phyloP scores from a whole-genome alignment of 64 coral and sea anemone genomes.

The Cladopsammia gracilis region DNA sequence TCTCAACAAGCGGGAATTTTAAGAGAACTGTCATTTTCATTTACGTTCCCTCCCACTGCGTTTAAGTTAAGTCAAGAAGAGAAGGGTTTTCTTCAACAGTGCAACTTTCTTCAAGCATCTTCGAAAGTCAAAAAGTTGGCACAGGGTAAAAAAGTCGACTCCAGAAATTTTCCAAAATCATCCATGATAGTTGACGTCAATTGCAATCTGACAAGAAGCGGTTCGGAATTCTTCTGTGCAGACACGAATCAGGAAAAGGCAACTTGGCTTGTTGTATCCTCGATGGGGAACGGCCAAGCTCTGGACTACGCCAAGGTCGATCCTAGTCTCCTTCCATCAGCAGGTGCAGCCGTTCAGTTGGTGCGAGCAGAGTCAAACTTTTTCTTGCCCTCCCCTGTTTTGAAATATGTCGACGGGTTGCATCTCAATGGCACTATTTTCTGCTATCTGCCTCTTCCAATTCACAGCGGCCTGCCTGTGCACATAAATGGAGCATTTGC shows the following conservation, averaged over 20 bases:
- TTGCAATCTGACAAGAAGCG: not conserved
- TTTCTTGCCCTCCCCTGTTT: not conserved
- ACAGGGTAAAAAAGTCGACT: not conserved
- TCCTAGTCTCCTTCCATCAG: slow-evolving; percentile 54
- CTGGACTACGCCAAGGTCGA: slow-evolving; percentile 39
- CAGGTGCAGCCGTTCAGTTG: slow-evolving; percentile 68
- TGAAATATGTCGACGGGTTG: not conserved
- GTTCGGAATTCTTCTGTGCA: not conserved
- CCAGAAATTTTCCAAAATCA: not conserved
- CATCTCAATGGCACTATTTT: slow-evolving; percentile 43
- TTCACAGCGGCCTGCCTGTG: slow-evolving; percentile 56
- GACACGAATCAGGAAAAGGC: not conserved
- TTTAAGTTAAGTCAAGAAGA: slow-evolving; percentile 10
- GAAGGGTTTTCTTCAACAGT: slow-evolving; percentile 43
- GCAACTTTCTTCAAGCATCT: slow-evolving; percentile 73
- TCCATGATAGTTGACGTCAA: slow-evolving; percentile 31
- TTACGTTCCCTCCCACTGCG: not conserved
- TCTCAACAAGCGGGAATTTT: not conserved
- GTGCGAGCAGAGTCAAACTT: not conserved
- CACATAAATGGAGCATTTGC: slow-evolving; percentile 80
- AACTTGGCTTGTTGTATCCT: slow-evolving; percentile 76
- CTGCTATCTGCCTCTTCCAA: slow-evolving; percentile 79
- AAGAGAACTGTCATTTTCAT: slow-evolving; percentile 46
- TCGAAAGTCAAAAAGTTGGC: not conserved
- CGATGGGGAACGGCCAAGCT: slow-evolving; percentile 41